Percentiles rank a stretch among this genome's conserved stretches.
Conservation (phyloP, 1,140 invertebrate genomes). For the Pissodes strobi region DNA sequence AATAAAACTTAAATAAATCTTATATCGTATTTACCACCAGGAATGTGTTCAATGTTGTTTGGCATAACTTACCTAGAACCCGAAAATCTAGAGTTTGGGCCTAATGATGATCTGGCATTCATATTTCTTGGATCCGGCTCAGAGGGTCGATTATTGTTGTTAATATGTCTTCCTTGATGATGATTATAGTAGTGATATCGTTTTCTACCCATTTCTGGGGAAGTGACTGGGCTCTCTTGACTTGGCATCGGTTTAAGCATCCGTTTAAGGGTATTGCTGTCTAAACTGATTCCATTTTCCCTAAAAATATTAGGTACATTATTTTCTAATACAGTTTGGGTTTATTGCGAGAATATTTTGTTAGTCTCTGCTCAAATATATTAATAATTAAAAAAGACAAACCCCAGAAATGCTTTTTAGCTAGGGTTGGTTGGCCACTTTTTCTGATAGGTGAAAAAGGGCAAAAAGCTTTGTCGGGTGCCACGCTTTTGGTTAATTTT, state of each 20-base stretch:
- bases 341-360: too few relatives aligned
- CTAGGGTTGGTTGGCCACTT: too few relatives aligned
- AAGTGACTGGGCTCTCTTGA: conserved; percentile 83
- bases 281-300: conserved; percentile 57
- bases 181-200: conserved; percentile 66
- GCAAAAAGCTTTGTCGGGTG: too few relatives aligned
- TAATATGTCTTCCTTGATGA: conserved; percentile 59
- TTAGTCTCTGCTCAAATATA: too few relatives aligned
- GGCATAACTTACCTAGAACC: conserved; percentile 49
- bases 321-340: not conserved
- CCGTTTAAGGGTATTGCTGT: conserved; percentile 84
- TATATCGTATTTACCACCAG: too few relatives aligned
- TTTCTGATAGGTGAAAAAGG: too few relatives aligned
- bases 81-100: conserved; percentile 53
- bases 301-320: conserved; percentile 9
- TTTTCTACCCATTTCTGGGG: conserved; percentile 82
- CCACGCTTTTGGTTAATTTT: too few relatives aligned
- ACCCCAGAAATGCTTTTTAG: too few relatives aligned
- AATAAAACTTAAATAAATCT: too few relatives aligned
- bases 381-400: too few relatives aligned
- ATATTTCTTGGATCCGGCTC: conserved; percentile 58
- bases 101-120: conserved; percentile 52
- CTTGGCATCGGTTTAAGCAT: conserved; percentile 93
- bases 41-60: too few relatives aligned
- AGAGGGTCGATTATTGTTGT: conserved; percentile 61